Evolutionary conservation across 2,797 vertebrate genomes (phyloP).

Genomic region (Liparis tanakae): DNA sequence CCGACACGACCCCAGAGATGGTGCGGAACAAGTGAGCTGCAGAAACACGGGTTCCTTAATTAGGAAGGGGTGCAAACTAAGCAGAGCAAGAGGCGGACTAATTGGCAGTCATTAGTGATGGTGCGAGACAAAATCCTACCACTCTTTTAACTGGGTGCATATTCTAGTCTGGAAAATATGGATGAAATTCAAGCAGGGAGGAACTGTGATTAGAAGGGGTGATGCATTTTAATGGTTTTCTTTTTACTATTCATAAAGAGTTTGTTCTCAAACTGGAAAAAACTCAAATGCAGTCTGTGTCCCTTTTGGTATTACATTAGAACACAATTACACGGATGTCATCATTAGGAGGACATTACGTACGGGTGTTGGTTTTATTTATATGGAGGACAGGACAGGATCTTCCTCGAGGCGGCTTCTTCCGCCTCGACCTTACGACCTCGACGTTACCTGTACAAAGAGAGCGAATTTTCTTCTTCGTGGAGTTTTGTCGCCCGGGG

Average conservation of each 20-base stretch:
- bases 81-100: conserved; percentile 73
- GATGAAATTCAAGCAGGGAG: conserved; percentile 74
- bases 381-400: conserved; percentile 54
- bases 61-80: conserved; percentile 69
- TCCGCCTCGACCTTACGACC: too few relatives aligned
- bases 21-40: conserved; percentile 58
- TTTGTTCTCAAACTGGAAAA: conserved; percentile 73
- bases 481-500: too few relatives aligned
- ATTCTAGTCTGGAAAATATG: conserved; percentile 61
- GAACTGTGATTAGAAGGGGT: conserved; percentile 73
- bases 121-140: conserved; percentile 70
- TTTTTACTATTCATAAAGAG: conserved; percentile 73
- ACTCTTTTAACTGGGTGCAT: conserved; percentile 69
- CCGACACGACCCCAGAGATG: conserved; percentile 63
- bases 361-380: conserved; percentile 59
- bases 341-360: conserved; percentile 59
- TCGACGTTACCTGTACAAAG: too few relatives aligned
- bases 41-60: conserved; percentile 78
- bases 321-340: conserved; percentile 65
- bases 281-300: conserved; percentile 52
- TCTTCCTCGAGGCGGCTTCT: too few relatives aligned
- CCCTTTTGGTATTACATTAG: conserved; percentile 62
- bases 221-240: conserved; percentile 76
- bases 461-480: too few relatives aligned
- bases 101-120: conserved; percentile 81